These are phyloP conservation scores for Probosciger aterrimus DNA, from an alignment of 2,113 vertebrate species.

Conservation along the genomic window DNA sequence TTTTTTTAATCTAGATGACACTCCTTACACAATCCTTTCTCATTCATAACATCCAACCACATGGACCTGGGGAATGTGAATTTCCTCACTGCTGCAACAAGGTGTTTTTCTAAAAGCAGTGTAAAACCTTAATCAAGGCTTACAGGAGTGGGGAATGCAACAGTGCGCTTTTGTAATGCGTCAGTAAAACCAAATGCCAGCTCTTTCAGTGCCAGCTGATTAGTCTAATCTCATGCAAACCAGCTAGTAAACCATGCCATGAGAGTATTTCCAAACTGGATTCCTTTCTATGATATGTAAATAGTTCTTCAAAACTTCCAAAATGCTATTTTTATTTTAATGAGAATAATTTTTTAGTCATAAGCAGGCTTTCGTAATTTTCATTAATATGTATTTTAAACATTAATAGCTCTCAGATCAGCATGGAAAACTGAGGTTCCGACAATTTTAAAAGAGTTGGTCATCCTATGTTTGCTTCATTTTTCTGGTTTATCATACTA, in stretches of 20 bases:
- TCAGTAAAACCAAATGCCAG: slow-evolving; percentile 15
- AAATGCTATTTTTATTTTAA: neutral
- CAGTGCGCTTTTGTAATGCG: neutral
- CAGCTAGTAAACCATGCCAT: neutral
- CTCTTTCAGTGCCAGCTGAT: neutral
- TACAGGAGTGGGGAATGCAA: neutral
- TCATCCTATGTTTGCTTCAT: neutral
- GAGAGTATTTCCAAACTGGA: neutral
- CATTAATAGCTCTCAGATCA: neutral
- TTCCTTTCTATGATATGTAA: neutral
- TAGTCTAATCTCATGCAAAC: slow-evolving; percentile 38
- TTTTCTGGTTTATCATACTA: neutral
- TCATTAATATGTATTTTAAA: neutral
- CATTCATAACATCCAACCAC: neutral
- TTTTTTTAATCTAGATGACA: neutral
- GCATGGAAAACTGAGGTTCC: neutral
- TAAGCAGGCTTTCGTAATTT: neutral
- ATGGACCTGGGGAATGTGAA: neutral
- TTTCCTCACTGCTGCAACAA: neutral
- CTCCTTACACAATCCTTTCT: neutral
- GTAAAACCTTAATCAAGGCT: slow-evolving; percentile 39
- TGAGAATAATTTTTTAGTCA: neutral
- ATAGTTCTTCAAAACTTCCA: neutral
- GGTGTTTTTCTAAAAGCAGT: neutral
- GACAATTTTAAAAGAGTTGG: neutral